Evolutionary conservation across 2,888 invertebrate genomes (phyloP).

Genomic region (Malachius bipustulatus): DNA sequence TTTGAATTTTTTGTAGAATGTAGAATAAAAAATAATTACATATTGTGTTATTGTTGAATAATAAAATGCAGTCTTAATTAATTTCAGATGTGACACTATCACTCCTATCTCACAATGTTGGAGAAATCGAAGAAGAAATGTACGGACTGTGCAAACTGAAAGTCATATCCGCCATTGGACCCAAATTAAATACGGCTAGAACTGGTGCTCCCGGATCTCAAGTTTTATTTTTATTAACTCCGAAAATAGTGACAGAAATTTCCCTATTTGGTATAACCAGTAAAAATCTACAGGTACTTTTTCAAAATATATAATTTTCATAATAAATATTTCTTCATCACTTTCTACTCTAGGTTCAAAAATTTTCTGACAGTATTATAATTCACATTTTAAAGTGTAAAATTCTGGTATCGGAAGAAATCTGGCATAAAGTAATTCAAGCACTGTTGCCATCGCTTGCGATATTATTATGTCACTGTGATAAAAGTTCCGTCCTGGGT

Average conservation of each 20-base stretch:
- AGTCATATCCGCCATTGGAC: conserved; percentile 44
- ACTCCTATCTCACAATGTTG: conserved; percentile 45
- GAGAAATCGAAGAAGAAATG: conserved; percentile 42
- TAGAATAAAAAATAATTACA: no score
- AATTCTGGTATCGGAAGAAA: conserved; percentile 45
- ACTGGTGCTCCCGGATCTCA: conserved; percentile 36
- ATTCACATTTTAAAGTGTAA: conserved; percentile 52
- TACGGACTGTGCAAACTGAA: conserved; percentile 44
- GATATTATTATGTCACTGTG: conserved; percentile 47
- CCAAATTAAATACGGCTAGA: conserved; percentile 32
- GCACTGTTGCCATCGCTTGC: conserved; percentile 48
- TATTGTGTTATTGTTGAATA: no score
- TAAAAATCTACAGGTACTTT: conserved; percentile 35
- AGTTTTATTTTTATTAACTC: conserved; percentile 44
- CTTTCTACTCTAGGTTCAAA: conserved; percentile 48
- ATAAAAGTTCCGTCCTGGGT: conserved; percentile 41
- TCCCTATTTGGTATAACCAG: conserved; percentile 48
- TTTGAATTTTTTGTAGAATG: no score
- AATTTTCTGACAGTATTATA: conserved; percentile 48
- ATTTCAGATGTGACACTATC: conserved; percentile 37
- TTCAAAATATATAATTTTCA: neutral
- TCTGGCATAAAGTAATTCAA: conserved; percentile 50
- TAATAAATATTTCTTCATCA: conserved; percentile 10
- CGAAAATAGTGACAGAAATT: conserved; percentile 50
- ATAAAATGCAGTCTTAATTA: conserved; percentile 5